Base-by-base conservation (phyloP, 2,797 vertebrate genomes). In the Girardinus metallicus region DNA sequence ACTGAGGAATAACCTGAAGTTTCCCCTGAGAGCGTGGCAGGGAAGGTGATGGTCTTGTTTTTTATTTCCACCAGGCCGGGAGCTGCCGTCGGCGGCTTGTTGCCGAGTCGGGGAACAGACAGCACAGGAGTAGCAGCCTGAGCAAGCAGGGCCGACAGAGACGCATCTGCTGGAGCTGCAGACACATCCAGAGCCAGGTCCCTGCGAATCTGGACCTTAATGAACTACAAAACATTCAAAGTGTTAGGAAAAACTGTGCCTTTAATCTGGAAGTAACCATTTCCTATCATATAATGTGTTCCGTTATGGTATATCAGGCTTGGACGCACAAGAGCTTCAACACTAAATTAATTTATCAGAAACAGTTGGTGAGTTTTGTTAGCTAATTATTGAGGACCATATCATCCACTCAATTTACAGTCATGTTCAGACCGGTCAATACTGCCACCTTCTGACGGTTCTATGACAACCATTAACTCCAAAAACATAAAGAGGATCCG, bases 151-250 rank as follows among this genome's bases (percentile, higher is more conserved):
- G 85, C 79, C n/a, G 88, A 93, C 23, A 91, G 78, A 10, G 92
- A 89, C 10, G 87, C 64, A 60, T 94, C 88, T 4, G 92, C 81
- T 15, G 93, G 89, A 39, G 91, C 77, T 11, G 92, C 84, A 41
- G 96, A 94, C 31, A 89, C 83, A 46, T 94, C 93, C 83, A 95
- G 89, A 60, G 92, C 71, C 7, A 95, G 80, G 87, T 96, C 94
- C 83, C 94, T 96, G 75, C 85, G 96, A 90, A 99, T 98, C 83
- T 97, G 96, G 74, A 99, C 97, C 95, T 96, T 97, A 74, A 99
- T 92, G 77, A 96, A 93, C 98, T 99, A 21, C 23, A 66, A 73
- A 1, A 16, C 46, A 70, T 41, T 29, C 44, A 80, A 34, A 68
- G 4, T 5, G 34, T 83, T 2, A 80, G 53, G 21, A 51, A 23